Conservation (phyloP, 2,113 vertebrate genomes). For the Brienomyrus longianalis region DNA sequence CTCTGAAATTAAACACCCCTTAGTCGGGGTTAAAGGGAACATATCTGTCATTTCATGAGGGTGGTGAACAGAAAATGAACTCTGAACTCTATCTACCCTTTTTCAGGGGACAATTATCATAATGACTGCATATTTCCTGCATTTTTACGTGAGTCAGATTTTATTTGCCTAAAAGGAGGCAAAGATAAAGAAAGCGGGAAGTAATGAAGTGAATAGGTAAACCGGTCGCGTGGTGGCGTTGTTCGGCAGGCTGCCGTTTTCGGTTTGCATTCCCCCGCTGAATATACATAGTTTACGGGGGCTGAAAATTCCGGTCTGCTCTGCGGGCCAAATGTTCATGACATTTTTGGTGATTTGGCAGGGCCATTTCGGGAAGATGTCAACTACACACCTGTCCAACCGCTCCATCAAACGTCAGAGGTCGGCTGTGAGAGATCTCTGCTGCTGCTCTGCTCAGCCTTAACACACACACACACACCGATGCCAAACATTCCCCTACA, state of each 20-base stretch:
- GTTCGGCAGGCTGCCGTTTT: background rate
- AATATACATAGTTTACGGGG: background rate
- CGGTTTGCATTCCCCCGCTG: background rate
- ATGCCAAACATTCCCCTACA: background rate
- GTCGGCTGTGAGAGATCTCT: background rate
- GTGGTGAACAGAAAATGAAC: slow-evolving; percentile 33
- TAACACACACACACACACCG: background rate
- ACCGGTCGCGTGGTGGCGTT: background rate
- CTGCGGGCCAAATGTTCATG: background rate
- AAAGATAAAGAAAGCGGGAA: background rate
- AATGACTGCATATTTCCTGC: slow-evolving; percentile 27
- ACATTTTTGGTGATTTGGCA: background rate
- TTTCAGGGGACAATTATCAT: slow-evolving; percentile 26
- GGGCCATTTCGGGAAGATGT: background rate
- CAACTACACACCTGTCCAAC: background rate
- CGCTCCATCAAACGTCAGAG: background rate
- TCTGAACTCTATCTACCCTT: slow-evolving; percentile 34
- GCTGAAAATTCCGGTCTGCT: background rate
- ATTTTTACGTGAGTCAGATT: slow-evolving; percentile 15
- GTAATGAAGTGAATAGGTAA: background rate
- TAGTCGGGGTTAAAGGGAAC: slow-evolving; percentile 28
- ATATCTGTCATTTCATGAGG: slow-evolving; percentile 27
- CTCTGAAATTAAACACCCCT: slow-evolving; percentile 29
- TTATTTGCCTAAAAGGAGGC: slow-evolving; percentile 15
- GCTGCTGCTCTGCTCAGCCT: background rate